A percentile compares a stretch with the other conserved stretches of the same genome.
Conservation (phyloP, 2,888 invertebrate genomes). For the Lasioglossum morio region DNA sequence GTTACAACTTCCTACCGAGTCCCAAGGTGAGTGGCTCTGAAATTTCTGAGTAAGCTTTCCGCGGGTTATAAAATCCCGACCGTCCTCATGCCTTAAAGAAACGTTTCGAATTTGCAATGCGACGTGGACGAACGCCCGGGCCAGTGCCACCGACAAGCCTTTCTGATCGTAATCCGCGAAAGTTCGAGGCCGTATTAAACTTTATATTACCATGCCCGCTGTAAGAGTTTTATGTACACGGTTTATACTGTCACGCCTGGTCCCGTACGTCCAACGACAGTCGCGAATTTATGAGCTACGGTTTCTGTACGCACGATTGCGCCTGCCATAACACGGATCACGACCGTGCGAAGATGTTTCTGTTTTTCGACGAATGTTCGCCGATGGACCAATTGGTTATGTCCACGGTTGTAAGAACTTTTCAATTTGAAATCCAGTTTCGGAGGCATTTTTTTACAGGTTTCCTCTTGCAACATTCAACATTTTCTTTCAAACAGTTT, state of each 20-base stretch:
- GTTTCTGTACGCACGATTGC: slow-evolving; percentile 49
- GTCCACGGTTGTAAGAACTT: not conserved
- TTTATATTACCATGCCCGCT: slow-evolving; percentile 55
- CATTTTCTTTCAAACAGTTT: too few species aligned
- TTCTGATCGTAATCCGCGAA: slow-evolving; percentile 62
- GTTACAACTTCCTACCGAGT: slow-evolving; percentile 5
- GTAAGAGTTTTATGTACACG: slow-evolving; percentile 56
- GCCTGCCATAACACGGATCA: not conserved
- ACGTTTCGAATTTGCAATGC: slow-evolving; percentile 60
- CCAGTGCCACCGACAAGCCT: slow-evolving; percentile 28
- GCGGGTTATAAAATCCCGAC: slow-evolving; percentile 39
- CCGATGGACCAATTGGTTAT: not conserved
- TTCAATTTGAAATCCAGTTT: not conserved
- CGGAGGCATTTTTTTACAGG: not conserved
- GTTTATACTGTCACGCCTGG: slow-evolving; percentile 60
- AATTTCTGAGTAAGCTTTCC: slow-evolving; percentile 23
- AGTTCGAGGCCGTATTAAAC: slow-evolving; percentile 63
- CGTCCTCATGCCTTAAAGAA: slow-evolving; percentile 51
- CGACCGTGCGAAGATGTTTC: not conserved
- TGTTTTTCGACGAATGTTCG: not conserved
- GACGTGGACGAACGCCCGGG: slow-evolving; percentile 21
- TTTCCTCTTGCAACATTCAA: too few species aligned
- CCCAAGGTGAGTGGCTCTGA: slow-evolving; percentile 13
- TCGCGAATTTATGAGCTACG: slow-evolving; percentile 63
- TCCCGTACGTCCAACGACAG: slow-evolving; percentile 13